phyloP scores from a whole-genome alignment of 2,113 vertebrate genomes.

The Anoura caudifer region DNA sequence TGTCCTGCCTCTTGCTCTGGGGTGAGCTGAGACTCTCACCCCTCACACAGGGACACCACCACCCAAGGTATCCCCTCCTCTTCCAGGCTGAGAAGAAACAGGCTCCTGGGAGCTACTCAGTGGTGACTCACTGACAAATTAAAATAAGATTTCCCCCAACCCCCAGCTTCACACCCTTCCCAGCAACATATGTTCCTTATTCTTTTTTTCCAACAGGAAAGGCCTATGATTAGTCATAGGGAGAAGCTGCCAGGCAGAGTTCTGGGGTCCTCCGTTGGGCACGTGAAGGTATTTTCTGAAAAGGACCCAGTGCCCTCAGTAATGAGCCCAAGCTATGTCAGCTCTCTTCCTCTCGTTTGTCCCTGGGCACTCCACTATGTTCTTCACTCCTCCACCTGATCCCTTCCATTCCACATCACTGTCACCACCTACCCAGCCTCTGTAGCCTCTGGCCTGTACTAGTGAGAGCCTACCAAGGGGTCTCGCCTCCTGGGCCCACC shows the following conservation, averaged over 20 bases:
- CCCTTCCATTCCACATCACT: neutral
- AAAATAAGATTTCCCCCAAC: constrained; percentile 40
- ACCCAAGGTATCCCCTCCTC: neutral
- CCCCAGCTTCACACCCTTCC: constrained; percentile 35
- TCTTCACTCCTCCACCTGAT: neutral
- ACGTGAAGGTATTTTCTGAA: neutral
- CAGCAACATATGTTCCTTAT: constrained; percentile 45
- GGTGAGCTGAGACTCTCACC: neutral
- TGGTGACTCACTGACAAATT: constrained; percentile 49
- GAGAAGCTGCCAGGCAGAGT: neutral
- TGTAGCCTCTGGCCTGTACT: neutral
- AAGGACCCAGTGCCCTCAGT: neutral
- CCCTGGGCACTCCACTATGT: neutral
- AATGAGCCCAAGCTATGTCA: neutral
- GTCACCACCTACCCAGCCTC: neutral
- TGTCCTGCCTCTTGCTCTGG: neutral
- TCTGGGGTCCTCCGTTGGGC: neutral
- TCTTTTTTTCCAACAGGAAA: constrained; percentile 40
- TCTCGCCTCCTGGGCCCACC: neutral
- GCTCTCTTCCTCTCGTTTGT: neutral
- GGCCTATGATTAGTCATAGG: neutral
- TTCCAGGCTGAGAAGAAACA: constrained; percentile 33
- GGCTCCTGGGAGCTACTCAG: neutral
- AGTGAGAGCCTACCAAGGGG: neutral
- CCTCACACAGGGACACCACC: neutral